These are phyloP conservation scores for Phenganax subtilis DNA, from an alignment of 92 coral and sea anemone species.

Conservation along the genomic window DNA sequence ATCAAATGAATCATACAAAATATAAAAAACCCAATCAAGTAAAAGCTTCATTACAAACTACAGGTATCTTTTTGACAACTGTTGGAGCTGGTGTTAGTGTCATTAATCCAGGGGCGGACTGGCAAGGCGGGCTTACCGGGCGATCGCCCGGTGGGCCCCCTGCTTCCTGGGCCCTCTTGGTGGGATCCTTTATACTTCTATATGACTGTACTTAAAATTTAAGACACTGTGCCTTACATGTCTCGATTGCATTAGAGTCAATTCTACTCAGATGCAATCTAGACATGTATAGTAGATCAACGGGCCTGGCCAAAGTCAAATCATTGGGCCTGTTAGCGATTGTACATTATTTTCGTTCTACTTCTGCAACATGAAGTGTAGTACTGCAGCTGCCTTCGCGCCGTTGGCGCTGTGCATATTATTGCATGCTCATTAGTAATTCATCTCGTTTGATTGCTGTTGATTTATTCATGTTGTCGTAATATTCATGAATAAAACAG, in stretches of 20 bases:
- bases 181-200: neutral
- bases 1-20: no score
- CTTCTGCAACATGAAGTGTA: neutral
- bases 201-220: neutral
- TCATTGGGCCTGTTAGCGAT: neutral
- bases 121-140: slow-evolving; percentile 3
- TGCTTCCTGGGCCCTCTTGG: slow-evolving; percentile 19
- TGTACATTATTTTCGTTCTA: slow-evolving; percentile 11
- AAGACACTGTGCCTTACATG: neutral
- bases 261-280: no score
- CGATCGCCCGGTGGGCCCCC: slow-evolving; percentile 21
- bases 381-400: neutral
- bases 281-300: no score
- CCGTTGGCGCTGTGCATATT: neutral
- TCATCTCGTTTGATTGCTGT: neutral
- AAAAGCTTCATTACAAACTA: no score
- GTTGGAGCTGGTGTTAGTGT: no score
- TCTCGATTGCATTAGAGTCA: no score
- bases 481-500: neutral
- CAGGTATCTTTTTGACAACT: no score
- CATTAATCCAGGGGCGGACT: neutral
- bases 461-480: neutral
- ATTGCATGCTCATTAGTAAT: neutral
- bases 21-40: no score
- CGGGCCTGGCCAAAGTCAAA: neutral